phyloP scores from a whole-genome alignment of 2,888 invertebrate species.

The Andrena flavipes region DNA sequence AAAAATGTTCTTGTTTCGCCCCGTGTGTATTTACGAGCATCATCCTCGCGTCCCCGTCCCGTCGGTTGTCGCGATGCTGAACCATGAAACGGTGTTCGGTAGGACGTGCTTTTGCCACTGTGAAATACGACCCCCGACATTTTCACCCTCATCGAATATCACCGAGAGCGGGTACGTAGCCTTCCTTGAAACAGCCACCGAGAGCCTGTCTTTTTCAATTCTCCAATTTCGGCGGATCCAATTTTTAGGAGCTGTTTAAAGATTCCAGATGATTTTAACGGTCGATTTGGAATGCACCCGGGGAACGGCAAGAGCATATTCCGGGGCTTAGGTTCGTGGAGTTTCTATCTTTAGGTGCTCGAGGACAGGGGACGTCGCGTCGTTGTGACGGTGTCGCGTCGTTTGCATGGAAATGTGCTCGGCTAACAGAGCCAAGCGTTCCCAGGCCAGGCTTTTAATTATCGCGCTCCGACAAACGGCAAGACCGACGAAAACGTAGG shows the following conservation, averaged over 20 bases:
- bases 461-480: constrained; percentile 1
- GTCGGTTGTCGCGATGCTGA: too few relatives aligned
- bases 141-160: too few relatives aligned
- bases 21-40: neutral
- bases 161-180: neutral
- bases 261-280: constrained; percentile 29
- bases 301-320: constrained; percentile 7
- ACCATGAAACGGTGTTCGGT: too few relatives aligned
- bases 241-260: constrained; percentile 2
- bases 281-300: constrained; percentile 13
- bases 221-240: too few relatives aligned
- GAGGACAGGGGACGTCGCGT: constrained; percentile 34
- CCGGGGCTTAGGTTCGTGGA: neutral
- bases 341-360: constrained; percentile 61
- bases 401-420: constrained; percentile 54
- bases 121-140: too few relatives aligned
- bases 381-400: constrained; percentile 16
- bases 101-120: too few relatives aligned
- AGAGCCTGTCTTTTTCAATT: too few relatives aligned
- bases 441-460: constrained; percentile 24
- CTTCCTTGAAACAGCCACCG: neutral
- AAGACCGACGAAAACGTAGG: constrained; percentile 4
- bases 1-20: neutral
- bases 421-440: constrained; percentile 30
- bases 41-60: too few relatives aligned